Percentiles rank a stretch among this genome's conserved stretches.
These are phyloP conservation scores for Bos javanicus DNA, from an alignment of 2,113 vertebrate species.

Conservation along the genomic window DNA sequence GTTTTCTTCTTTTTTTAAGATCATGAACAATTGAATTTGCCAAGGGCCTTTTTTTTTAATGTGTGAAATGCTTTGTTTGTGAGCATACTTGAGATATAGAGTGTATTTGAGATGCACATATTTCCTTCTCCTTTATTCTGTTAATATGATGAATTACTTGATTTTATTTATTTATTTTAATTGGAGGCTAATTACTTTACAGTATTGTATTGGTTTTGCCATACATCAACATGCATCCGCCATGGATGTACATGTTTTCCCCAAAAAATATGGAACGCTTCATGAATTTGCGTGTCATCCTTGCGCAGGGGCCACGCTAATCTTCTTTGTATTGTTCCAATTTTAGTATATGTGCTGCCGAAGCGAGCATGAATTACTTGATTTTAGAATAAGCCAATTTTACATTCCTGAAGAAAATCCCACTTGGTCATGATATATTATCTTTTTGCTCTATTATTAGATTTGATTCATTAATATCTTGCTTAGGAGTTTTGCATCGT, in stretches of 20 bases:
- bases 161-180: background rate
- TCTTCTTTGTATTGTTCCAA: too few relatives aligned
- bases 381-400: background rate
- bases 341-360: too few relatives aligned
- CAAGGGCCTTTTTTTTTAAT: background rate
- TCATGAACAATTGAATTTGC: background rate
- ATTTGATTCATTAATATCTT: background rate
- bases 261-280: too few relatives aligned
- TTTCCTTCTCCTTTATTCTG: background rate
- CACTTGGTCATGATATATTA: background rate
- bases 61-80: background rate
- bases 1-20: background rate
- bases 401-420: background rate
- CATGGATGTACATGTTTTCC: too few relatives aligned
- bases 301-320: too few relatives aligned
- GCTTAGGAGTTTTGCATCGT: background rate
- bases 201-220: too few relatives aligned
- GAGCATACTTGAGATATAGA: background rate
- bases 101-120: background rate
- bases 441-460: background rate
- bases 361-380: background rate
- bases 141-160: background rate
- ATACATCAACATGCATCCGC: too few relatives aligned
- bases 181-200: too few relatives aligned
- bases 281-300: too few relatives aligned